Conservation (phyloP, 1,140 invertebrate species). For the Himalopsyche phryganea region DNA sequence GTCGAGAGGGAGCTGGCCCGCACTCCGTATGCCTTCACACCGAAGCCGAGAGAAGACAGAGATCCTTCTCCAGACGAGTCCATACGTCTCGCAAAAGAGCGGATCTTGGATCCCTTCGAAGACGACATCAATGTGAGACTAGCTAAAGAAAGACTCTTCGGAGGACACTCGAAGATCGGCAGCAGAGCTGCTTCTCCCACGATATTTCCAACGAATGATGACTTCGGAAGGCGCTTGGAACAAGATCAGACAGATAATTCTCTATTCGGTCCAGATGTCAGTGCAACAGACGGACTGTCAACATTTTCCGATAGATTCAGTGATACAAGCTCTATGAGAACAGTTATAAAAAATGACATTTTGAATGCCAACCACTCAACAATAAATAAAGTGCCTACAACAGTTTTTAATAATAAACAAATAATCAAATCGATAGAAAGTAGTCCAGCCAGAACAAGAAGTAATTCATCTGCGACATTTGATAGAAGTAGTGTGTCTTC, state of each 20-base stretch:
- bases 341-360: neutral
- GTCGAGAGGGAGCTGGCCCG: constrained; percentile 50
- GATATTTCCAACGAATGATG: constrained; percentile 27
- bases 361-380: no score
- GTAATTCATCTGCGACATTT: no score
- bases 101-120: constrained; percentile 27
- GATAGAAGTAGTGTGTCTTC: no score
- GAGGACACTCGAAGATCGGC: constrained; percentile 11
- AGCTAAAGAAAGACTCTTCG: constrained; percentile 30
- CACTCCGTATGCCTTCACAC: constrained; percentile 50
- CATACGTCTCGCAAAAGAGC: constrained; percentile 34
- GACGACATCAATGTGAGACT: constrained; percentile 32
- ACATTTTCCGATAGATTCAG: constrained; percentile 24
- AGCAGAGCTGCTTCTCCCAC: constrained; percentile 18
- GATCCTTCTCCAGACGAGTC: constrained; percentile 29
- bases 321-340: constrained; percentile 24
- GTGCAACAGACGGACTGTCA: constrained; percentile 11
- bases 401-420: no score
- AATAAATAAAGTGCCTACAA: no score
- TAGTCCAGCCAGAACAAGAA: no score
- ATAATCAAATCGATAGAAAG: no score
- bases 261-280: constrained; percentile 18
- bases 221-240: constrained; percentile 24
- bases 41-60: constrained; percentile 17
- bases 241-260: constrained; percentile 9